Conservation (phyloP, 2,113 vertebrate genomes). For the Cyprinodon variegatus region DNA sequence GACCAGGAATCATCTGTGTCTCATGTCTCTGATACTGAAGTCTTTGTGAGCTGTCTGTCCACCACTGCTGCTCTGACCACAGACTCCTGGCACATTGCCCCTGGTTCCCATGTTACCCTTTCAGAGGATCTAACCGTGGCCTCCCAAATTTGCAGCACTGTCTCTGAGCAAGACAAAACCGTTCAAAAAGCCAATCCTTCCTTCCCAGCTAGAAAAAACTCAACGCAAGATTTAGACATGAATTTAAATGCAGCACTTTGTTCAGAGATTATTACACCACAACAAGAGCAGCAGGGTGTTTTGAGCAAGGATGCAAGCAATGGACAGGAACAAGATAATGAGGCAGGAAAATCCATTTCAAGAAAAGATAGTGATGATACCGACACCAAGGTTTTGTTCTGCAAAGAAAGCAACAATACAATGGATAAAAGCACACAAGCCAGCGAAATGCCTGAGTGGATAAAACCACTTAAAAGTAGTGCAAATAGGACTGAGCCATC, state of each 20-base stretch:
- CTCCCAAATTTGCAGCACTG: conserved; percentile 56
- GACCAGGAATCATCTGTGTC: conserved; percentile 38
- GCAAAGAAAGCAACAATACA: conserved; percentile 37
- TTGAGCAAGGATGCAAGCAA: conserved; percentile 33
- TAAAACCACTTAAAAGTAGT: conserved; percentile 33
- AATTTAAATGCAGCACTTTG: conserved; percentile 70
- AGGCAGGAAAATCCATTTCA: background rate
- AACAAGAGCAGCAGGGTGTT: conserved; percentile 48
- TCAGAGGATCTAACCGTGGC: conserved; percentile 74
- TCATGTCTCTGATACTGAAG: conserved; percentile 65
- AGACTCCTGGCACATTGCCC: conserved; percentile 65
- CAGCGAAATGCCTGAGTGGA: conserved; percentile 47
- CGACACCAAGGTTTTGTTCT: conserved; percentile 28
- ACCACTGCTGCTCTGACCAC: conserved; percentile 60
- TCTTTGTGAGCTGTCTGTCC: conserved; percentile 77
- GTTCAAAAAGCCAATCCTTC: conserved; percentile 22
- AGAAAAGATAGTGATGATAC: conserved; percentile 8
- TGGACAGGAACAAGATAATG: conserved; percentile 41
- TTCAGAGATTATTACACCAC: conserved; percentile 40
- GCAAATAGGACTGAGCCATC: conserved; percentile 49
- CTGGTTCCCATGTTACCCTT: conserved; percentile 63
- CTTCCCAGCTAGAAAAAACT: conserved; percentile 43
- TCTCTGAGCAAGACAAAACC: conserved; percentile 51
- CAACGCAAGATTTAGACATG: conserved; percentile 63
- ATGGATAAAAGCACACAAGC: conserved; percentile 72